Conservation (phyloP, 2,113 vertebrate species). For the Oreochromis niloticus region DNA sequence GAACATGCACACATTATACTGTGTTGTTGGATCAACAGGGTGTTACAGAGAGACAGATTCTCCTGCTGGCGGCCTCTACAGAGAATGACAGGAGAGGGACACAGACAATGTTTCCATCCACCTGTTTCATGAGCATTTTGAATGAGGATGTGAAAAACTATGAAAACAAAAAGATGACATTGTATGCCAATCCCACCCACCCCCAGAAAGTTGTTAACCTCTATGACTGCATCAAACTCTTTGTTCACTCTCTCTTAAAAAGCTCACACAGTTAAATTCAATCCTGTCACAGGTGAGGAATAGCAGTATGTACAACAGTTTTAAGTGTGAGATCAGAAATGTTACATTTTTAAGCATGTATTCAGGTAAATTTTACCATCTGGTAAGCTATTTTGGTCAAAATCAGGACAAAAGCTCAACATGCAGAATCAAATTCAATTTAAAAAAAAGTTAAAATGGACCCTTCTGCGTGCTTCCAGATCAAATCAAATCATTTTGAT, state of each 20-base stretch:
- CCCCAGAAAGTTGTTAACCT: not conserved
- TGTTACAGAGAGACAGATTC: not conserved
- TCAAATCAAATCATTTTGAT: not conserved
- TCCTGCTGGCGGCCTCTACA: not conserved
- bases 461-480: not conserved
- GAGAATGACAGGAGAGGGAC: not conserved
- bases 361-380: not conserved
- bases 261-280: not conserved
- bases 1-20: not conserved
- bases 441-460: not conserved
- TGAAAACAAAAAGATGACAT: not conserved
- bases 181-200: not conserved
- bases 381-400: not conserved
- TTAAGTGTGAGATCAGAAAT: not conserved
- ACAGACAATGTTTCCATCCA: not conserved
- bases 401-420: not conserved
- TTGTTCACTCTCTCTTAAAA: not conserved
- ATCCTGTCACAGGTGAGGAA: not conserved
- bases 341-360: not conserved
- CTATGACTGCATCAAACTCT: not conserved
- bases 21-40: constrained; percentile 11
- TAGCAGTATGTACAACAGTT: not conserved
- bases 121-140: not conserved
- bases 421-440: not conserved
- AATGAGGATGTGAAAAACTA: not conserved